Base-by-base conservation (phyloP, 1,140 invertebrate genomes). In the Meloidogyne chitwoodi region DNA sequence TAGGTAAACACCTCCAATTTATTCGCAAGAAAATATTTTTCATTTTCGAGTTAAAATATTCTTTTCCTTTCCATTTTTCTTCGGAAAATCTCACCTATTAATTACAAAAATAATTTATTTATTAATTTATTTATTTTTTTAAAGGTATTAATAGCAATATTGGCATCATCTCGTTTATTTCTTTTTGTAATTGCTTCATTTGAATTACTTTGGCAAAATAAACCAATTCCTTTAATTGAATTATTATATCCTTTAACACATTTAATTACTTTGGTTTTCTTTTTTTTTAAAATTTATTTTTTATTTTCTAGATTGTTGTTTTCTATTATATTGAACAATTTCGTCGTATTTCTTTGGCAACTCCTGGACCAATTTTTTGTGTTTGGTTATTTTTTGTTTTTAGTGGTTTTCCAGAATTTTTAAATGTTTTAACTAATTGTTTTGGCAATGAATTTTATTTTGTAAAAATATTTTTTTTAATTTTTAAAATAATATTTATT, bases 331-430 rank as follows among this genome's bases (percentile, higher is more conserved):
- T 38, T 44, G 62, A 79, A 66, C 80, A 78, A 66, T 56, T 56
- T 56, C 83, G 65, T 56, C 75, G 69, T 8, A 16, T 26, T 6
- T 34, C n/a, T 10, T 65, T 83, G n/a, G 76, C 64, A 2, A 44
- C 80, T 12, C 64, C 80, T 31, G 80, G 80, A 26, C 27, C 67
- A 27, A 63, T 81, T 29, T 81, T 83, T 31, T 71, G 64, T 31
- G 79, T 64, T 19, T 81, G 80, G 80, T 22, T 80, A 16, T 65
- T 81, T 11, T 83, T 81, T 66, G 80, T 81, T 27, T 16, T 83
- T 14, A 61, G 56, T 41, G 80, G 80, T 16, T 24, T 76, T 48
- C 75, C 75, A 14, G 80, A 81, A 66, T 81, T 81, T 64, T 77
- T 77, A 34, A 68, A 64, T 44, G 83, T 67, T 72, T 62, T 81